Evolutionary conservation across 2,888 invertebrate genomes (phyloP).

Genomic region (Dynastes hyllus): DNA sequence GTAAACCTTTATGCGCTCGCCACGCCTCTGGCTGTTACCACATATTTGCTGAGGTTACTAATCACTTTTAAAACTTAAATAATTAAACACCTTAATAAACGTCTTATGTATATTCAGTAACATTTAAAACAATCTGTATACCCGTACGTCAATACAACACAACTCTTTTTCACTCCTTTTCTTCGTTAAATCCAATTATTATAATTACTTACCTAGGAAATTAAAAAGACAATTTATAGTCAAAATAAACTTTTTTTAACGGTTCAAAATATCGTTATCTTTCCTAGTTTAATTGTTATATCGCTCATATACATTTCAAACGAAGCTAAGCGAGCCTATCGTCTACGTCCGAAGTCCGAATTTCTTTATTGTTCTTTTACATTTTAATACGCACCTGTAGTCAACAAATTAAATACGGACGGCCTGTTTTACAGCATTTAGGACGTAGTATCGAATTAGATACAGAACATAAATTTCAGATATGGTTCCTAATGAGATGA

Average conservation of each 20-base stretch:
- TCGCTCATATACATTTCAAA: slow-evolving; percentile 5
- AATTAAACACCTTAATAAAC: too few species aligned
- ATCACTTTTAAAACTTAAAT: too few species aligned
- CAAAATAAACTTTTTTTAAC: background rate
- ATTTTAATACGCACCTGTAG: slow-evolving; percentile 3
- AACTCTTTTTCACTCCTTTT: too few species aligned
- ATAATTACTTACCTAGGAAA: too few species aligned
- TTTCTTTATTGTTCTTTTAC: background rate
- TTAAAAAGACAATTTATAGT: slow-evolving; percentile 1
- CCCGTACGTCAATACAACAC: too few species aligned
- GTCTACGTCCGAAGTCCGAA: background rate
- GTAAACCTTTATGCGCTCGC: too few species aligned
- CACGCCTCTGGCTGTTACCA: too few species aligned
- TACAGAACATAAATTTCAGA: slow-evolving; percentile 1
- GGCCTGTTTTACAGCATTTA: background rate
- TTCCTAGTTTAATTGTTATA: background rate
- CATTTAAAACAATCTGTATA: too few species aligned
- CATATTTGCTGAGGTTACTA: too few species aligned
- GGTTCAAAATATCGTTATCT: slow-evolving; percentile 13
- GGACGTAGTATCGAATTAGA: background rate
- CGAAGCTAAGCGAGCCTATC: background rate
- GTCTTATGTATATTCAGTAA: too few species aligned
- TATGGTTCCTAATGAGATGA: background rate
- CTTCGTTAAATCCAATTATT: too few species aligned
- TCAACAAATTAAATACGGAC: too few species aligned